Base-by-base conservation (phyloP, 2,888 invertebrate species). In the Chymomyza fuscimana region DNA sequence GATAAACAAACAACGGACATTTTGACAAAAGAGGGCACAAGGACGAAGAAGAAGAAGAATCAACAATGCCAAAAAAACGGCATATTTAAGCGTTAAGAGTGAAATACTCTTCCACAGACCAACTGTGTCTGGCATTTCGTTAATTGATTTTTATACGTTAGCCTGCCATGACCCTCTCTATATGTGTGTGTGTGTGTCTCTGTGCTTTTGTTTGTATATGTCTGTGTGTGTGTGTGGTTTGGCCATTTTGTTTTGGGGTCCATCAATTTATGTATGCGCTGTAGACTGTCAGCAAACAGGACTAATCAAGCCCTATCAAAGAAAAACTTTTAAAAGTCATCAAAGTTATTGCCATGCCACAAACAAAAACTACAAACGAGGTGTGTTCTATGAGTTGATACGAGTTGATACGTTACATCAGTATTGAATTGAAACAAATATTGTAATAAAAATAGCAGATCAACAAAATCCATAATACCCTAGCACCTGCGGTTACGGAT, bases 111-210 rank as follows among this genome's bases (percentile, higher is more conserved):
- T 61, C n/a, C 54, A 32, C 66, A 61, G 66, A 52, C 52, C 51
- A 52, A 59, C 66, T 67, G 66, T 51, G 61, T 61, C 59, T 67
- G 66, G 66, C 66, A 67, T 67, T 67, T 67, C 52, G 66, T 67
- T 67, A 67, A 67, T 67, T 67, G 66, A 67, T 67, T 67, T 67
- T 67, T 67, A 61, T 67, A 22, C 61, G 52, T 40, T 40, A 25
- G 19, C 65, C 65, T 65, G 65, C 58, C 65, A 65, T 59, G 58
- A 54, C 19, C 40, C 4, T 15, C 5, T 46, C 0, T 46, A 1
- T 46, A 2, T 15, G 12, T 58, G 36, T 58, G 36, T 52, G 36
- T 52, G 52, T 64, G 40, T 56, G 56, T 65, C 40, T 58, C 16
- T 19, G n/a, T 29, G 9, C 19, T 22, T 32, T 46, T 46, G 40